These are phyloP conservation scores for Adelosebastes latens DNA, from an alignment of 2,797 vertebrate species.

Conservation along the genomic window DNA sequence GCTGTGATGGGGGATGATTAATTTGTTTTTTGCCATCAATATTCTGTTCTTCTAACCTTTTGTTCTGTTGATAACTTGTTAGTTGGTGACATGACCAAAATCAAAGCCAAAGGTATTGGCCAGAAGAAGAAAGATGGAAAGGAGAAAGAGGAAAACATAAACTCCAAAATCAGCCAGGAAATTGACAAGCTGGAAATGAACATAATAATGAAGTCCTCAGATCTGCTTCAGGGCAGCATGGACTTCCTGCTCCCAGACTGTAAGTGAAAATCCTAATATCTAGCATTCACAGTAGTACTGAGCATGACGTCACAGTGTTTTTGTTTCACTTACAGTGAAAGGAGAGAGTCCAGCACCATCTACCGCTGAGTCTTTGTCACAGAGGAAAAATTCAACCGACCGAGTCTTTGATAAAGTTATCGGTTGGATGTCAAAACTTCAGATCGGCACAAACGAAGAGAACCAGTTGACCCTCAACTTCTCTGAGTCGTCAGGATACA, in stretches of 20 bases:
- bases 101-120: not conserved
- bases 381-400: not conserved
- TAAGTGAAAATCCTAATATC: slow-evolving; percentile 12
- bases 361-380: not conserved
- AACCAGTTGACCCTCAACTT: slow-evolving; percentile 38
- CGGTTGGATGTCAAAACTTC: slow-evolving; percentile 34
- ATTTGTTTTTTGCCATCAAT: not conserved
- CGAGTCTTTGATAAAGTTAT: slow-evolving; percentile 21
- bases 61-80: not conserved
- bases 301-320: not conserved
- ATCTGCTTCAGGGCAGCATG: slow-evolving; percentile 14
- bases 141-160: slow-evolving; percentile 6
- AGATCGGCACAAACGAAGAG: slow-evolving; percentile 10
- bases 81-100: slow-evolving; percentile 10
- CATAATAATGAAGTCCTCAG: not conserved
- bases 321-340: slow-evolving; percentile 41
- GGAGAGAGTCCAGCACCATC: not conserved
- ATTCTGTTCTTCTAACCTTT: not conserved
- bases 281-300: not conserved
- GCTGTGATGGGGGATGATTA: rapidly evolving
- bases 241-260: not conserved
- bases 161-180: slow-evolving; percentile 24
- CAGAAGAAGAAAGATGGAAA: slow-evolving; percentile 19
- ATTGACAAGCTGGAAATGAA: slow-evolving; percentile 40
- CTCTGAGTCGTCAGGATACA: slow-evolving; percentile 55